These are phyloP conservation scores for Oxyteleia sp. DNA, from an alignment of 2,888 invertebrate genomes.

Conservation along the genomic window DNA sequence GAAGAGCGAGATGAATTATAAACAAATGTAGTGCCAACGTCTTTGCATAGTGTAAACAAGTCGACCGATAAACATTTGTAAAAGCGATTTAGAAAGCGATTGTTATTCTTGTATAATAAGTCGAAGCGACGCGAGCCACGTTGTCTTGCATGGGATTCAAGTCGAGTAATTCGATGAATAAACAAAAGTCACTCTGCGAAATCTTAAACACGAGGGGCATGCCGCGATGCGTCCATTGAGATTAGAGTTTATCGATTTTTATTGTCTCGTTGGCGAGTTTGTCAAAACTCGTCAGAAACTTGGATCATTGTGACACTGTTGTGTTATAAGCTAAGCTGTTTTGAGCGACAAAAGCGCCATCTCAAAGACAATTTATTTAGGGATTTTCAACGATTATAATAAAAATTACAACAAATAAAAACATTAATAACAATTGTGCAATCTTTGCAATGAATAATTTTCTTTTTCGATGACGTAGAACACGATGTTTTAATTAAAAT, in stretches of 20 bases:
- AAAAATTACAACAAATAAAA: no score
- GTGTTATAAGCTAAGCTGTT: no score
- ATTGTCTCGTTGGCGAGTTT: not conserved
- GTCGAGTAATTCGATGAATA: constrained; percentile 7
- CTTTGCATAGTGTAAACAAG: constrained; percentile 46
- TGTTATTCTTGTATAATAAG: constrained; percentile 68
- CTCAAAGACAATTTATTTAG: no score
- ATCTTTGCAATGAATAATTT: no score
- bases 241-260: constrained; percentile 26
- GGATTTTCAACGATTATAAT: no score
- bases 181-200: constrained; percentile 18
- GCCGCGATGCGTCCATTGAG: constrained; percentile 23
- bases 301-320: no score
- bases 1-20: constrained; percentile 24
- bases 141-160: constrained; percentile 33
- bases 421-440: no score
- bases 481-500: no score
- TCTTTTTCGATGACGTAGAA: no score
- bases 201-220: constrained; percentile 8
- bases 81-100: constrained; percentile 61
- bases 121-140: constrained; percentile 28
- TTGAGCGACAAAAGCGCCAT: no score
- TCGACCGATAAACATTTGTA: constrained; percentile 52
- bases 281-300: no score
- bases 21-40: constrained; percentile 56